Conservation (phyloP, 1,140 invertebrate genomes). For the Schlechtendalia chinensis region DNA sequence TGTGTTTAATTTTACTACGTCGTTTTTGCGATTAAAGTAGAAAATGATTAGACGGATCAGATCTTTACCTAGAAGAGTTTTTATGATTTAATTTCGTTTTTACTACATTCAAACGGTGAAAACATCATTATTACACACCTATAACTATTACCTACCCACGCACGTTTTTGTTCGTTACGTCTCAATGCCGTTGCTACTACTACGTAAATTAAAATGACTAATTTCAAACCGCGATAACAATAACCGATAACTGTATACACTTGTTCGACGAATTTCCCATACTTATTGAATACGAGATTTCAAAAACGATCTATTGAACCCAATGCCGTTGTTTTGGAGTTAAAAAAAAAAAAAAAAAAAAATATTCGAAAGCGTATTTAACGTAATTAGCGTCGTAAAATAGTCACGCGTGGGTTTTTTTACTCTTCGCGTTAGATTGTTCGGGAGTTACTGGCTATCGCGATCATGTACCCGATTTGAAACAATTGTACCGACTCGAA, state of each 20-base stretch:
- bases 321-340: too few species aligned
- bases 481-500: too few species aligned
- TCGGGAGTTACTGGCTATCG: too few species aligned
- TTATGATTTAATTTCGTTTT: background rate
- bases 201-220: constrained; percentile 9
- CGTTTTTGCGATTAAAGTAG: constrained; percentile 12
- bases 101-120: background rate
- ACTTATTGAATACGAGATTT: too few species aligned
- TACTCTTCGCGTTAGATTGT: too few species aligned
- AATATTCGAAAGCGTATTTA: too few species aligned
- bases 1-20: background rate
- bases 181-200: background rate
- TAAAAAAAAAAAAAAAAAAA: too few species aligned
- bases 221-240: background rate
- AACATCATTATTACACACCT: background rate
- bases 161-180: background rate
- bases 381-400: too few species aligned
- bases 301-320: too few species aligned
- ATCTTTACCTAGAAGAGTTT: background rate
- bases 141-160: background rate
- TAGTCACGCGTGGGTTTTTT: background rate
- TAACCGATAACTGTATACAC: too few species aligned
- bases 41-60: background rate
- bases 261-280: too few species aligned
- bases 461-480: too few species aligned